A percentile compares a stretch with the other conserved stretches of the same genome.
These are phyloP conservation scores for Rhodinocichla rosea DNA, from an alignment of 2,113 vertebrate species.

Conservation along the genomic window DNA sequence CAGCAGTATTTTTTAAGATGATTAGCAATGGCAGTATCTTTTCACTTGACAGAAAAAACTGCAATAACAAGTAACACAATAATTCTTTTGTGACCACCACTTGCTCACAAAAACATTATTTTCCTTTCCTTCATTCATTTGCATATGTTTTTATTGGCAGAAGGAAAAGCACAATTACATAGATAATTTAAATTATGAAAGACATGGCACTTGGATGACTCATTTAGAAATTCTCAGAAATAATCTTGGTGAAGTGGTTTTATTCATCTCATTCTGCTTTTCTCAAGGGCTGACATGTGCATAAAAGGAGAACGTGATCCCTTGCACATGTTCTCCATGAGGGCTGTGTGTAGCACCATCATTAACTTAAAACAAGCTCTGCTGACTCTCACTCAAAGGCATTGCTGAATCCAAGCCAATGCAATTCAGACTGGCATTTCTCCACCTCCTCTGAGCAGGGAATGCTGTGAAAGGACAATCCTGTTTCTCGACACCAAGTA, in stretches of 20 bases:
- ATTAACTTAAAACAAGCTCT: slow-evolving; percentile 27
- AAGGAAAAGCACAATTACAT: background rate
- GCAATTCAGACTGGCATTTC: slow-evolving; percentile 26
- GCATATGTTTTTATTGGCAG: background rate
- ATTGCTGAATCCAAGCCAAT: slow-evolving; percentile 37
- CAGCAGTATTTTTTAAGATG: background rate
- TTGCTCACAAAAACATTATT: background rate
- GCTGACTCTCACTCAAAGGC: slow-evolving; percentile 18
- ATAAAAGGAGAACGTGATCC: slow-evolving; percentile 27
- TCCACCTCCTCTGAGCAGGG: background rate
- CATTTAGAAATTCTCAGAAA: slow-evolving; percentile 20
- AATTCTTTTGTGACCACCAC: background rate
- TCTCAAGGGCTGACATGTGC: slow-evolving; percentile 22
- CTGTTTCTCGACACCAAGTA: background rate
- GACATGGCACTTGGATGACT: slow-evolving; percentile 3
- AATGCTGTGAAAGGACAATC: background rate
- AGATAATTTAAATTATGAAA: background rate
- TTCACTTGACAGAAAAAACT: background rate
- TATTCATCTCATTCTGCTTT: slow-evolving; percentile 40
- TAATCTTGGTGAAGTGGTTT: slow-evolving; percentile 15
- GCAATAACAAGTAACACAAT: background rate
- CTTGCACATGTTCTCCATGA: slow-evolving; percentile 52
- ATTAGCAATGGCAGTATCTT: background rate
- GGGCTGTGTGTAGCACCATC: background rate
- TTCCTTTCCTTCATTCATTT: slow-evolving; percentile 2